These are phyloP conservation scores for Glareola pratincola DNA, from an alignment of 2,113 vertebrate genomes.

Conservation along the genomic window DNA sequence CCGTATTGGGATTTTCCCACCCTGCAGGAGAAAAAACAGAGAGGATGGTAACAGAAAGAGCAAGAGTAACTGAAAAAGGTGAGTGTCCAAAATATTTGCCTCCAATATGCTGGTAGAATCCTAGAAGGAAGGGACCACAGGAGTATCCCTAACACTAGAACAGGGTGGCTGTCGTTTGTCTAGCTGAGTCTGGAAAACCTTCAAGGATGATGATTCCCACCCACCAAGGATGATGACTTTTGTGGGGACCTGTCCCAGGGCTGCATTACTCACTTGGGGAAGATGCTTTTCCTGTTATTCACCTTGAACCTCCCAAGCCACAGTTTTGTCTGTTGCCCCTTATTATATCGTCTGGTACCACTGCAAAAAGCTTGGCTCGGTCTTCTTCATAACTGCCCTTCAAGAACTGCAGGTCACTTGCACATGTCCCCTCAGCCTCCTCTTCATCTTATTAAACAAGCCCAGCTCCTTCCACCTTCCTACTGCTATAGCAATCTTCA, in stretches of 20 bases:
- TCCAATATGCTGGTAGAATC: neutral
- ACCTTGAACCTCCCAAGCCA: neutral
- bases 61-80: neutral
- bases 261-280: neutral
- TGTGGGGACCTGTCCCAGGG: neutral
- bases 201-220: neutral
- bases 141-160: neutral
- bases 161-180: neutral
- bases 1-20: slow-evolving; percentile 82
- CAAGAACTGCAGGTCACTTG: neutral
- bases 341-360: neutral
- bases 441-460: neutral
- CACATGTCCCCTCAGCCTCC: neutral
- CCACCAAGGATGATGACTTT: neutral
- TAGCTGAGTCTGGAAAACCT: neutral
- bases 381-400: neutral
- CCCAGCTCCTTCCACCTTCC: neutral
- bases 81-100: neutral
- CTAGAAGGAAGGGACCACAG: neutral
- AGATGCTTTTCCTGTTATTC: neutral
- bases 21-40: slow-evolving; percentile 38
- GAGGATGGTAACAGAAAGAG: neutral
- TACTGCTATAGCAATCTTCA: neutral
- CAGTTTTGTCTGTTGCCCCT: neutral
- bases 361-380: neutral